Base-by-base conservation (phyloP, 2,113 vertebrate species). In the Oreochromis tanganicae region DNA sequence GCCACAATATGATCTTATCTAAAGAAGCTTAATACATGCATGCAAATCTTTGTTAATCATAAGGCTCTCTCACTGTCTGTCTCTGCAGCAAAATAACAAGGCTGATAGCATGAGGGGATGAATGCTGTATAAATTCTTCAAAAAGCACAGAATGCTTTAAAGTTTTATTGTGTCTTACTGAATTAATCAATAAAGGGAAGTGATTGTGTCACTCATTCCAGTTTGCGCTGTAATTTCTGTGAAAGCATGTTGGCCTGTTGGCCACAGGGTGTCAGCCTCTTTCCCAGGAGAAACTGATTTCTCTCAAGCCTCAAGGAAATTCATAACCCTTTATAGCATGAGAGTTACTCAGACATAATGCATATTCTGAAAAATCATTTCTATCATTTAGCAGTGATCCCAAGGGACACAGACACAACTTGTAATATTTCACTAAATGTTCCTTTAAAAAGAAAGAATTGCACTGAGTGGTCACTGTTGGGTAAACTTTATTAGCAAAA, bases 181-280 rank as follows among this genome's bases (percentile, higher is more conserved):
- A 92, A 92, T 93, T 50, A 82, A 43, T 82, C 48, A 95, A 93
- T 95, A 95, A 96, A 96, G 19, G 41, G 34, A 92, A 86, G 16
- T 86, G 19, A 89, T 86, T 85, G 68, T 88, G 57, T 88, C 34
- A 89, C 41, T 32, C 36, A 16, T 5, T 66, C 2, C 27, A 81
- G n/a, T 17, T 9, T 85, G n/a, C 38, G 27, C 34, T 68, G 55
- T 88, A 7, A 17, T 79, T 89, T 68, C 8, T 78, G 32, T 50
- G 29, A 24, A 81, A 29, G 13, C 12, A 41, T 21, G 7, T 55
- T 11, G 29, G 68, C 57, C 5, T 84, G 6, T 7, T 38, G 48
- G 36, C 88, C 88, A 90, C 82, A 85, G 1, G 82, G 66, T 83
- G 85, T 86, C 89, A 86, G 85, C 54, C 71, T 81, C 9, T 59